These are phyloP conservation scores for Strix uralensis DNA, from an alignment of 2,113 vertebrate genomes.

Conservation along the genomic window DNA sequence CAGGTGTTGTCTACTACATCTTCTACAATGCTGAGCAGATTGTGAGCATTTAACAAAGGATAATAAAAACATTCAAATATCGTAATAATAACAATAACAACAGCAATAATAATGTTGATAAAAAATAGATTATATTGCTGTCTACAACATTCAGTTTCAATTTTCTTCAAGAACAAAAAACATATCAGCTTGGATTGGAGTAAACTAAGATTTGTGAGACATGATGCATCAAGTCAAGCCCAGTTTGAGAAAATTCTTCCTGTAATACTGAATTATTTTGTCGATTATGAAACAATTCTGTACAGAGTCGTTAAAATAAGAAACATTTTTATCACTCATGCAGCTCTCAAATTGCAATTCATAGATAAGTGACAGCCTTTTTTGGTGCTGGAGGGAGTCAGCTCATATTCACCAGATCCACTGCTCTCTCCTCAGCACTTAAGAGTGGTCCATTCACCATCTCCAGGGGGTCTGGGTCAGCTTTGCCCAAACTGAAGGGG, in stretches of 20 bases:
- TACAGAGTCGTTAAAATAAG: not conserved
- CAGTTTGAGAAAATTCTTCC: not conserved
- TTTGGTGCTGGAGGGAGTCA: accelerated
- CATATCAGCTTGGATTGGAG: not conserved
- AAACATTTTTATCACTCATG: not conserved
- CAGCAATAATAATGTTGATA: not conserved
- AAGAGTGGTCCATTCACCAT: accelerated
- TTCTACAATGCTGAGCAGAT: not conserved
- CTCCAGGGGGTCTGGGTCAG: not conserved
- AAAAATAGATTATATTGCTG: not conserved
- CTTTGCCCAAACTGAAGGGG: not conserved
- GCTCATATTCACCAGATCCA: not conserved
- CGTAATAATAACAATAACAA: not conserved
- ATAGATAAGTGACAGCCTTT: not conserved
- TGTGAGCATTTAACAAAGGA: not conserved
- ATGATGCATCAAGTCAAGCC: not conserved
- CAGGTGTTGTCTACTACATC: not conserved
- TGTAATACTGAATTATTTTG: not conserved
- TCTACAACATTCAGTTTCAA: not conserved
- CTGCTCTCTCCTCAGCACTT: not conserved
- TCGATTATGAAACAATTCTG: not conserved
- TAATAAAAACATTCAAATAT: not conserved
- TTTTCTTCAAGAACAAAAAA: not conserved
- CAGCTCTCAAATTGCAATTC: not conserved
- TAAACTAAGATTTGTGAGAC: not conserved